phyloP scores from a whole-genome alignment of 2,113 vertebrate species.

The Nycticebus coucang region DNA sequence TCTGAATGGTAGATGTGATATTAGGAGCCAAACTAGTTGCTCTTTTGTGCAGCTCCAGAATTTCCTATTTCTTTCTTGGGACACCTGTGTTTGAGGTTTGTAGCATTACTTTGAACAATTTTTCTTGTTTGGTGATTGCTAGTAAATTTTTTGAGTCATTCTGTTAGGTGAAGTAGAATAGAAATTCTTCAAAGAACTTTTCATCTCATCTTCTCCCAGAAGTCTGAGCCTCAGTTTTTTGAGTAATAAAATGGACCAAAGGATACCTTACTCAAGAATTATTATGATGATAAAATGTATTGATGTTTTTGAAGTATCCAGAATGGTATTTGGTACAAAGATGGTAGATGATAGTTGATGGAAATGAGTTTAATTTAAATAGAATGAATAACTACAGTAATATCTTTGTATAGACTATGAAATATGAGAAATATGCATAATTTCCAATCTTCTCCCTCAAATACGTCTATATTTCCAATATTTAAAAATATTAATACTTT shows the following conservation, averaged over 20 bases:
- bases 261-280: not conserved
- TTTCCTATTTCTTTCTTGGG: not conserved
- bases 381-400: not conserved
- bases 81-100: not conserved
- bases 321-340: not conserved
- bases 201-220: not conserved
- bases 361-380: conserved; percentile 31
- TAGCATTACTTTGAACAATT: not conserved
- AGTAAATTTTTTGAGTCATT: not conserved
- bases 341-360: not conserved
- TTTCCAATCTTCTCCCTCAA: not conserved
- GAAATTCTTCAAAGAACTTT: conserved; percentile 9
- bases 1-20: not conserved
- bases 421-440: not conserved
- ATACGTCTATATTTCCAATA: not conserved
- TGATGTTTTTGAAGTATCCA: not conserved
- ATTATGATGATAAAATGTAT: not conserved
- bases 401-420: not conserved
- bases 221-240: not conserved
- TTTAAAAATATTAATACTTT: conserved; percentile 6
- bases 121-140: conserved; percentile 20
- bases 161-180: not conserved
- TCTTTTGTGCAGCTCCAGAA: not conserved
- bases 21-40: not conserved
- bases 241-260: not conserved